Evolutionary conservation across 2,113 vertebrate species (phyloP), one percentile per base, ranked within the genome.

Genomic region (Muscicapa adusta): DNA sequence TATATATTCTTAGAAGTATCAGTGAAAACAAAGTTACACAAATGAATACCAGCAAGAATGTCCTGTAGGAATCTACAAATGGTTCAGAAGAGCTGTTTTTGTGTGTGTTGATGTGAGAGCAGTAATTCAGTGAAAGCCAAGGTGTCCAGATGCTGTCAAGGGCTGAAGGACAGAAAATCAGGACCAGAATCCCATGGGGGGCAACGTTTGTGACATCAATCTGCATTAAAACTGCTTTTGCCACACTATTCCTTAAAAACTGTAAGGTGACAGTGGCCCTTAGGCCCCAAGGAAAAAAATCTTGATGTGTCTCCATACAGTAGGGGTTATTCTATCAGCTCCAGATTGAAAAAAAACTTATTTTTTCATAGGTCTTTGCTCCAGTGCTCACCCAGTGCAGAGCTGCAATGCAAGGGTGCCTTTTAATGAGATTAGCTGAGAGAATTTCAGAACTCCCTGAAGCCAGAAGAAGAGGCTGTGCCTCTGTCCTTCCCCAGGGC

Each of bases 121-220:
- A 22, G 13, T 7, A 3, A 47, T 29, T 28, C 72, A 58, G 5
- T 67, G 51, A 45, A n/a, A 36, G 18, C 9, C 31, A 6, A 12
- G 10, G 17, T 33, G 33, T 31, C 42, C 34, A 28, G 51, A 34
- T 66, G 7, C 33, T 63, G 6, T 50, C 38, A 19, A 14, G 34
- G 76, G 62, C 36, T 58, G 45, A 47, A 58, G 34, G 38, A 26
- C 47, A 43, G 28, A 48, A 81, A 70, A 29, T 17, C 23, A 70
- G 33, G 28, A 40, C 8, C 53, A 58, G 26, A 68, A 9, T 75
- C 53, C 53, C 45, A 18, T 1, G 23, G 7, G 34, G 34, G 23
- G 31, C 19, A 40, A 36, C 1, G 0, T 58, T 45, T 54, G n/a
- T 50, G 23, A 42, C 7, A 12, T 3, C 2, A 54, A 13, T 43